Evolutionary conservation across 2,888 invertebrate genomes (phyloP).

Genomic region (Chrysina gloriosa): DNA sequence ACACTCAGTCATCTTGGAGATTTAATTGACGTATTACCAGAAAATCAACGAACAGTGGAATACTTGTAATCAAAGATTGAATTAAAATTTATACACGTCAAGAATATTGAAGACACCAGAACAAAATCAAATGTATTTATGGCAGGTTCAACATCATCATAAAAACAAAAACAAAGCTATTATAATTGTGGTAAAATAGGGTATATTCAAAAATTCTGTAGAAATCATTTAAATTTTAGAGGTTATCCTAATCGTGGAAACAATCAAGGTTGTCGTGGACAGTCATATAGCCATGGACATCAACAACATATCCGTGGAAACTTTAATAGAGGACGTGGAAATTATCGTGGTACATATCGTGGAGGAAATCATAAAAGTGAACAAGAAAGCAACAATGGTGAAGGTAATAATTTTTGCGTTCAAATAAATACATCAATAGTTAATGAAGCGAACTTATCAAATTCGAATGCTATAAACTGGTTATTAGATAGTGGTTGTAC

Average conservation of each 20-base stretch:
- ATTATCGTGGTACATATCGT: background rate
- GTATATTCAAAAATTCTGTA: conserved; percentile 53
- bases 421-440: background rate
- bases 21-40: conserved; percentile 48
- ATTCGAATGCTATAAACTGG: conserved; percentile 39
- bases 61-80: conserved; percentile 53
- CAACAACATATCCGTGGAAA: no score
- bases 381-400: background rate
- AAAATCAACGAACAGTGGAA: conserved; percentile 49
- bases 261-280: background rate
- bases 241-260: background rate
- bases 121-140: background rate
- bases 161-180: conserved; percentile 1
- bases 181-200: conserved; percentile 3
- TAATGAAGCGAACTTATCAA: background rate
- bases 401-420: background rate
- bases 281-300: no score
- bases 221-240: background rate
- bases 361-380: background rate
- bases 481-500: conserved; percentile 45
- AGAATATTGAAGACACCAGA: conserved; percentile 42
- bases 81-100: conserved; percentile 37
- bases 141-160: no score
- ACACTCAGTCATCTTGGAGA: conserved; percentile 51
- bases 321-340: background rate